Conservation (phyloP, 2,888 invertebrate genomes). For the Mimumesa dahlbomi region DNA sequence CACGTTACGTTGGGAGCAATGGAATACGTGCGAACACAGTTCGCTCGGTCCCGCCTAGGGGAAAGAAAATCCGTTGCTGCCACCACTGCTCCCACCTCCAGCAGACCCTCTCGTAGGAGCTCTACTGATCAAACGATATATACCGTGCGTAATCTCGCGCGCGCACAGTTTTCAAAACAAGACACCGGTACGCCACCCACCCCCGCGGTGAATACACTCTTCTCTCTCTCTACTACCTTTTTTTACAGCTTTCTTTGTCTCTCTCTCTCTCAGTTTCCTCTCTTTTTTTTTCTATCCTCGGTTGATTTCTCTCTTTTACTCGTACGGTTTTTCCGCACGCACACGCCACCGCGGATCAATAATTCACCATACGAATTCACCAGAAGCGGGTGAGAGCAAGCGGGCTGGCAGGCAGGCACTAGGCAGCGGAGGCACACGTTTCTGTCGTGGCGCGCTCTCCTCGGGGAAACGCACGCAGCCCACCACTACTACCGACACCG, state of each 20-base stretch:
- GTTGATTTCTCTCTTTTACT: conserved; percentile 24
- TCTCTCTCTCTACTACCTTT: neutral
- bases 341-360: conserved; percentile 74
- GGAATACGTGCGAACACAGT: conserved; percentile 39
- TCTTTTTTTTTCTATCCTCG: conserved; percentile 8
- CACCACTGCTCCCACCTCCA: conserved; percentile 37
- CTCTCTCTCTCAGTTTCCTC: conserved; percentile 27
- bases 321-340: conserved; percentile 68
- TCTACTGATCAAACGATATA: too few species aligned
- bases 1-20: conserved; percentile 37
- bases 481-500: conserved; percentile 56
- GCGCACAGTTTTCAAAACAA: conserved; percentile 65
- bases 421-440: conserved; percentile 61
- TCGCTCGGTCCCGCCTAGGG: conserved; percentile 36
- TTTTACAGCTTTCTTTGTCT: conserved; percentile 18
- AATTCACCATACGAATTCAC: conserved; percentile 74
- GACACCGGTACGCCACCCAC: conserved; percentile 32
- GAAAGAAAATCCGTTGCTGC: conserved; percentile 47
- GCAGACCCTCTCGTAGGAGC: conserved; percentile 14
- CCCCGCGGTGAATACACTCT: too few species aligned
- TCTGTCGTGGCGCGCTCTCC: conserved; percentile 63
- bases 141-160: conserved; percentile 46
- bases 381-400: conserved; percentile 56
- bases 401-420: conserved; percentile 59
- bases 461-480: conserved; percentile 62